phyloP scores from a whole-genome alignment of 2,797 vertebrate species.

The Alectoris magna region DNA sequence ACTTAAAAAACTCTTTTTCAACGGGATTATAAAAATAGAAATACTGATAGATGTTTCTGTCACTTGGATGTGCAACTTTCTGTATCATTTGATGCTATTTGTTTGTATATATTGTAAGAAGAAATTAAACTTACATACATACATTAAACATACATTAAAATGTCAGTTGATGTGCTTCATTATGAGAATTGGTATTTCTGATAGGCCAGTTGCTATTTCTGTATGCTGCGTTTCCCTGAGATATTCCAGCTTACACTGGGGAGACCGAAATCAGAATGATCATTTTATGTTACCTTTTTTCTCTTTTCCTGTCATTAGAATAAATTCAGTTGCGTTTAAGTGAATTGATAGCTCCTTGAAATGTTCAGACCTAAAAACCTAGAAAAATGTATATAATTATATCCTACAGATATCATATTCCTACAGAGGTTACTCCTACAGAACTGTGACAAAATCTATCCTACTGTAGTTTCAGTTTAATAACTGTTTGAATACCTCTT shows the following conservation, averaged over 20 bases:
- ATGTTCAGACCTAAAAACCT: background rate
- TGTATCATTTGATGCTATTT: slow-evolving; percentile 10
- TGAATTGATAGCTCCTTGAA: background rate
- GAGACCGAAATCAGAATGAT: background rate
- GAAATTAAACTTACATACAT: slow-evolving; percentile 41
- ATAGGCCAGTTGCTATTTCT: background rate
- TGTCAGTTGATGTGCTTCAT: slow-evolving; percentile 19
- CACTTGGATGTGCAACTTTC: background rate
- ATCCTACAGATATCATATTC: background rate
- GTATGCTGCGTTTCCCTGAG: background rate
- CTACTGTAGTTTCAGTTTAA: background rate
- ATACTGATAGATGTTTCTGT: background rate
- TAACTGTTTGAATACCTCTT: background rate
- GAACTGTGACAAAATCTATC: background rate
- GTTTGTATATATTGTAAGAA: slow-evolving; percentile 46
- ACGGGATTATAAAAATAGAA: background rate
- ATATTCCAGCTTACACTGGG: background rate
- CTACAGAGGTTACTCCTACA: background rate
- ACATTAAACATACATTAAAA: background rate
- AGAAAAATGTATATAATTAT: background rate
- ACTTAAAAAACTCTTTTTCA: background rate
- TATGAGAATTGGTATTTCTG: background rate
- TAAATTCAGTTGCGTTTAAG: background rate
- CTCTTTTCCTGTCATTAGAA: slow-evolving; percentile 11
- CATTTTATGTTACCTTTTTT: background rate